These are phyloP conservation scores for Pissodes strobi DNA, from an alignment of 1,140 invertebrate genomes.

Conservation along the genomic window DNA sequence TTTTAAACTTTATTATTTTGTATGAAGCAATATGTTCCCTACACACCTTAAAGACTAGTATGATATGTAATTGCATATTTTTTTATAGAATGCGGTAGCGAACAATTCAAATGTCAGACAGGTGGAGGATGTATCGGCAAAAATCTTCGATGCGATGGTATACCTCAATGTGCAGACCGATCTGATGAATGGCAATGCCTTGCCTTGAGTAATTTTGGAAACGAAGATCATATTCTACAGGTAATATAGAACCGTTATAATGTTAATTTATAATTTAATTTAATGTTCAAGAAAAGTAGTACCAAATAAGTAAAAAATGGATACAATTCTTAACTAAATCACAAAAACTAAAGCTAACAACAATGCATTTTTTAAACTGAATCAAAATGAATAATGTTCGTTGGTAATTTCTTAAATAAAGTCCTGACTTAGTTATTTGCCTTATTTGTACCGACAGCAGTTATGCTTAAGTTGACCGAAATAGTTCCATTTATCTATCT, in stretches of 20 bases:
- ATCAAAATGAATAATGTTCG: too few relatives aligned
- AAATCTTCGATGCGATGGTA: conserved; percentile 63
- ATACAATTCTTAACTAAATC: background rate
- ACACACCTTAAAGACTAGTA: too few relatives aligned
- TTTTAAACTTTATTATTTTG: too few relatives aligned
- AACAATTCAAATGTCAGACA: conserved; percentile 63
- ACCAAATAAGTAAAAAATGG: background rate
- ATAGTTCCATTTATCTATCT: too few relatives aligned
- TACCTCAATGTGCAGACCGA: conserved; percentile 64
- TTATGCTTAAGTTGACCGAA: too few relatives aligned
- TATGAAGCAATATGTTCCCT: background rate
- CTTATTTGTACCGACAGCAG: too few relatives aligned
- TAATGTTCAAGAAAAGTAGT: too few relatives aligned
- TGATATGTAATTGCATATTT: background rate
- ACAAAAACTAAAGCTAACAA: background rate
- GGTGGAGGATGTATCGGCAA: conserved; percentile 65
- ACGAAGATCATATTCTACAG: conserved; percentile 38
- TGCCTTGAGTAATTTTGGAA: conserved; percentile 28
- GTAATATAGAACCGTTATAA: conserved; percentile 19
- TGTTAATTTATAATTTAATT: background rate
- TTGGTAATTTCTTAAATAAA: too few relatives aligned
- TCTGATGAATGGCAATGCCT: conserved; percentile 70
- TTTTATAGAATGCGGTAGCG: conserved; percentile 58
- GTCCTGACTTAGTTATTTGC: too few relatives aligned
- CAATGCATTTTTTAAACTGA: too few relatives aligned